Evolutionary conservation across 2,888 invertebrate species (phyloP), one percentile per base, ranked within the genome.

Genomic region (Temnothorax unifasciatus): DNA sequence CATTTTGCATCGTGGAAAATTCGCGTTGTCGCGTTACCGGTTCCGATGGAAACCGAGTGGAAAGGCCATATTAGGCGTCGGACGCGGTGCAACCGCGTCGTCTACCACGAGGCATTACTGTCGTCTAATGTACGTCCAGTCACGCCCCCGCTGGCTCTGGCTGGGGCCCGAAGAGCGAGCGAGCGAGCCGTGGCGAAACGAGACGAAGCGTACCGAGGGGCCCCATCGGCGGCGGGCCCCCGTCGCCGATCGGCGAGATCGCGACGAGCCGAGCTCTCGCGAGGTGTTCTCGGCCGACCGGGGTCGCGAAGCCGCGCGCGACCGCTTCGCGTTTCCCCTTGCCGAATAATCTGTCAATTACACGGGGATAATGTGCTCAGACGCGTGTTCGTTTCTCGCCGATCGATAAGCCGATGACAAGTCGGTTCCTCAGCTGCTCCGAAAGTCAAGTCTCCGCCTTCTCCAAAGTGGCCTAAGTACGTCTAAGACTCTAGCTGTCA

Each of bases 101-200:
- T 85, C 79, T 74, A 77, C 44, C 71, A 59, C 50, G 66, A 73
- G 76, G 85, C 82, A 83, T 88, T 89, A 86, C 84, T 87, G 90
- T 84, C 79, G 86, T 85, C 85, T 85, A 89, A 89, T 86, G 85
- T 85, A 87, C 85, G 81, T 86, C 71, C 61, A 90, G 90, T 90
- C 86, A 90, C 90, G 90, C 90, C 89, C 89, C 90, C 90, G 86
- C 90, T 86, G 34, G 73, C 76, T 47, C 90, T 86, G 34, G 73
- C 76, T 47, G 59, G 61, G 79, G 34, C 59, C 79, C 73, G 44
- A 64, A 38, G 87, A 75, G 29, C 68, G 25, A 44, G 21, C 11
- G 77, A 84, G 74, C 75, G 83, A 88, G 82, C 87, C 87, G 87
- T 83, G 81, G 81, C 86, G 87, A 87, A 86, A 83, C 91, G 91